Evolutionary conservation across 2,888 invertebrate genomes (phyloP), one percentile per base, ranked within the genome.

Genomic region (Plebejus argus): DNA sequence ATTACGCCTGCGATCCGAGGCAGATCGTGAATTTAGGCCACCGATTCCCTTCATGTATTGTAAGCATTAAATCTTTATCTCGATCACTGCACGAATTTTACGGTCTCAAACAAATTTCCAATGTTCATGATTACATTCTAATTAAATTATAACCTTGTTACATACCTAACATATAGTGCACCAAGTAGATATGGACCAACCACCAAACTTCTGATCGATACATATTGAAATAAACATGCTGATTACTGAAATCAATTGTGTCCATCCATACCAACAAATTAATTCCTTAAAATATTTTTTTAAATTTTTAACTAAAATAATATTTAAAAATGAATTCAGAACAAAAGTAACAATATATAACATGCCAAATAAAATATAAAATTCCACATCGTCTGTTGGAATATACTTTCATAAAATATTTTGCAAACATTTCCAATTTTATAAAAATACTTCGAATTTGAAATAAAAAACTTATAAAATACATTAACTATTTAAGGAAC

Each of bases 61-160:
- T 82, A 89, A 90, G 90, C 89, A 93, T 87, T 83, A 82, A 82
- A 80, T 86, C 87, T 84, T 86, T 81, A 83, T 88, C 85, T 84
- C 90, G 85, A 89, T 89, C 89, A 85, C 86, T 86, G 84, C 86
- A 86, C 87, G 85, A 88, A 86, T 86, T 87, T 81, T 81, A 88
- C 87, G 82, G 82, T 84, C 88, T 89, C 88, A 87, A 87, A 88
- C 85, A 84, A 87, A 77, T 88, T 86, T 86, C 86, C 87, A 87
- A 87, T 89, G 86, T 86, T 86, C 81, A 79, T 82, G 83, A 82
- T 79, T 79, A 81, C 77, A 80, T 81, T 79, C 78, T 78, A 77
- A 76, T 79, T 77, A 76, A 70, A 72, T 78, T 81, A 81, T 79
- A 81, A 80, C 80, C 78, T 81, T 79, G 81, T 78, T 81, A 79